These are phyloP conservation scores for Cynopterus brachyotis DNA, from an alignment of 2,113 vertebrate species.

Conservation along the genomic window DNA sequence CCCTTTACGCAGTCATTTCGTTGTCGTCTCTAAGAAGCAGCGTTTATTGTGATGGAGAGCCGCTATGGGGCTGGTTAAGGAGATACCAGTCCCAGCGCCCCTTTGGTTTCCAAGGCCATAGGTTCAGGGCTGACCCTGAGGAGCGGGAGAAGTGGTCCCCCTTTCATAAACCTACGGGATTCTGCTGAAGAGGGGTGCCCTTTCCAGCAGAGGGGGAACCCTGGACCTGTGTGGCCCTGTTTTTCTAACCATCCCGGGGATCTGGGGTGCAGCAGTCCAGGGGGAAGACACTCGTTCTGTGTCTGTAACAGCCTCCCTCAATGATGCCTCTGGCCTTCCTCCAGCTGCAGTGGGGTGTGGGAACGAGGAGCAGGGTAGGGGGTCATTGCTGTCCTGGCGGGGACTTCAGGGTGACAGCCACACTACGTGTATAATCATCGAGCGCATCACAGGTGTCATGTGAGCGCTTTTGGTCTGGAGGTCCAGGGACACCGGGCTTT, in stretches of 20 bases:
- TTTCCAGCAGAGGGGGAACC: not conserved
- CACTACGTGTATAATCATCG: rapidly evolving
- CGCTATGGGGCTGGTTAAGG: rapidly evolving
- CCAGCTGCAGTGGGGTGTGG: not conserved
- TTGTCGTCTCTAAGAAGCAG: not conserved
- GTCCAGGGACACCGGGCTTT: not conserved
- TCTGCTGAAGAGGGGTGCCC: not conserved
- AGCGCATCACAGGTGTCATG: rapidly evolving
- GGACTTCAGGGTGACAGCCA: not conserved
- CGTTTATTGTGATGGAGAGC: not conserved
- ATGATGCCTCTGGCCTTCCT: not conserved
- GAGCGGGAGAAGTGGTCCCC: not conserved
- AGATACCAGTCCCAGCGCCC: rapidly evolving
- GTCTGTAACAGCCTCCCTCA: rapidly evolving
- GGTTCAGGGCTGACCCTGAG: not conserved
- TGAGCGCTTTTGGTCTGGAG: not conserved
- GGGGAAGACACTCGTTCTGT: rapidly evolving
- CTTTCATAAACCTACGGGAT: not conserved
- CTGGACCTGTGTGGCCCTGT: no score
- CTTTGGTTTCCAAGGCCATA: not conserved
- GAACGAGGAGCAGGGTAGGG: not conserved
- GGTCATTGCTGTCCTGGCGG: not conserved
- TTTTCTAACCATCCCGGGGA: not conserved
- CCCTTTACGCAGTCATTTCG: not conserved
- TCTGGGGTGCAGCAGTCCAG: not conserved